These are phyloP conservation scores for Schizopygopsis malacanthus DNA, from an alignment of 2,797 vertebrate genomes.

Conservation along the genomic window DNA sequence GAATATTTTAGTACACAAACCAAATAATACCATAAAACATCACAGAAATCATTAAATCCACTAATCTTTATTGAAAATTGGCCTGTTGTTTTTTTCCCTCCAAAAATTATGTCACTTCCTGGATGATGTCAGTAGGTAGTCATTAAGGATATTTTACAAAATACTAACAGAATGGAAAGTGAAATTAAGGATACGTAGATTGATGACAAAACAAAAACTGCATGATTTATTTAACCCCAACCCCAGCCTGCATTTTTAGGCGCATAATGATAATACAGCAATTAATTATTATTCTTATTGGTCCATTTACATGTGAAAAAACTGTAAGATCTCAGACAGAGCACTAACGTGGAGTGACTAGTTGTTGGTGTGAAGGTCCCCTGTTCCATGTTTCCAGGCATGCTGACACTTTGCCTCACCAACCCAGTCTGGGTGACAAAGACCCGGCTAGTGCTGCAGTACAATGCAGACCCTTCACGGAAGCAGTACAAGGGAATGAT, in stretches of 20 bases:
- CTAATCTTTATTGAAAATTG: not conserved
- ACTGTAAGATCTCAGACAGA: not conserved
- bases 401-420: constrained; percentile 85
- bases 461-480: constrained; percentile 77
- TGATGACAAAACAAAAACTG: not conserved
- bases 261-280: not conserved
- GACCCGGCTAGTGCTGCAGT: constrained; percentile 86
- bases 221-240: not conserved
- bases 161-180: not conserved
- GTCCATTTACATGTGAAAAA: constrained; percentile 7
- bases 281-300: not conserved
- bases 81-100: not conserved
- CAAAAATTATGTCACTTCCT: not conserved
- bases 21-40: not conserved
- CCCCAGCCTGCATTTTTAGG: not conserved
- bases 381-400: constrained; percentile 73
- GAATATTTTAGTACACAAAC: not conserved
- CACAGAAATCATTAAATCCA: not conserved
- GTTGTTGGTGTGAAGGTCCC: constrained; percentile 57
- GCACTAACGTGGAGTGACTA: constrained; percentile 12
- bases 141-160: not conserved
- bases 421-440: constrained; percentile 89
- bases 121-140: not conserved
- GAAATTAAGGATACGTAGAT: not conserved
- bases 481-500: constrained; percentile 83